Conservation (phyloP, 2,888 invertebrate genomes). For the Philonicus albiceps region DNA sequence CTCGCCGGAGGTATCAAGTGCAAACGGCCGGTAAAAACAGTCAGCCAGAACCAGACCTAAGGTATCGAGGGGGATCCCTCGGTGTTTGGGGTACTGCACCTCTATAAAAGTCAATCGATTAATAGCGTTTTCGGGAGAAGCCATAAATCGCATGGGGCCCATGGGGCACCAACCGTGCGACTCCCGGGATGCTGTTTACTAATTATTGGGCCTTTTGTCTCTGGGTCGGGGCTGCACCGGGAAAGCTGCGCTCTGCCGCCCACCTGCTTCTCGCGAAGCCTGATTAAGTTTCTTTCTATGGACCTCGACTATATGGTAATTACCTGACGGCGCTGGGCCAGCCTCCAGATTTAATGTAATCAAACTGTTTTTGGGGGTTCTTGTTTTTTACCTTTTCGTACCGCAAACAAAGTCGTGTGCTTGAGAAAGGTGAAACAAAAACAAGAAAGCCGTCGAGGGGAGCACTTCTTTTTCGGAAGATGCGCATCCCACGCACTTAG, state of each 20-base stretch:
- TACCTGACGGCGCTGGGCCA: background rate
- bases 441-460: background rate
- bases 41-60: background rate
- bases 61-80: background rate
- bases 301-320: background rate
- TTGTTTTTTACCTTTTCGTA: background rate
- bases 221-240: background rate
- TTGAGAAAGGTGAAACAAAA: background rate
- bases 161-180: background rate
- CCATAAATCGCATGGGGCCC: background rate
- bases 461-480: slow-evolving; percentile 26
- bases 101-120: slow-evolving; percentile 23
- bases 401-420: background rate
- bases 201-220: slow-evolving; percentile 14
- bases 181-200: slow-evolving; percentile 4
- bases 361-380: background rate
- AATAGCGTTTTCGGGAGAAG: slow-evolving; percentile 4
- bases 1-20: background rate
- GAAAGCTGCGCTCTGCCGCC: background rate
- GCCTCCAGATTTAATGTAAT: slow-evolving; percentile 10
- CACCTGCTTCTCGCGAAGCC: background rate
- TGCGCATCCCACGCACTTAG: slow-evolving; percentile 8
- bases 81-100: background rate
- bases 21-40: background rate
- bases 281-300: slow-evolving; percentile 18